phyloP scores from a whole-genome alignment of 2,888 invertebrate genomes.

The Rhingia campestris region DNA sequence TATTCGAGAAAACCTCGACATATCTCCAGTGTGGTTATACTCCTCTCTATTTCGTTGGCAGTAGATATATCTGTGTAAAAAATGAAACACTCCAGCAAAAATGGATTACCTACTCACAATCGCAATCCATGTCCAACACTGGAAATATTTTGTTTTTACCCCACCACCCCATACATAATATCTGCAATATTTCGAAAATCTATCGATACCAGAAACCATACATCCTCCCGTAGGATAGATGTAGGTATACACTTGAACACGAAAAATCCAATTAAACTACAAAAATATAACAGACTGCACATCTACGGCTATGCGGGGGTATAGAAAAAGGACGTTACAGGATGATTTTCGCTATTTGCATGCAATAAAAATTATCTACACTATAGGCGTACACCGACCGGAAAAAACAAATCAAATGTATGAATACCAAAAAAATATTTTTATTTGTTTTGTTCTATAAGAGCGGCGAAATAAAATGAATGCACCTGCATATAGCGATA shows the following conservation, averaged over 20 bases:
- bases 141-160: background rate
- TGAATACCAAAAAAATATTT: slow-evolving; percentile 14
- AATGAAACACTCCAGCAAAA: background rate
- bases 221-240: background rate
- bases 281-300: slow-evolving; percentile 28
- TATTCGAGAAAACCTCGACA: slow-evolving; percentile 3
- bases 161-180: background rate
- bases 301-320: background rate
- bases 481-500: background rate
- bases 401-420: slow-evolving; percentile 54
- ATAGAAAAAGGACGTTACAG: slow-evolving; percentile 19
- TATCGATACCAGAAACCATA: slow-evolving; percentile 18
- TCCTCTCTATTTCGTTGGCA: background rate
- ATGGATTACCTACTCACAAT: slow-evolving; percentile 8
- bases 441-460: background rate
- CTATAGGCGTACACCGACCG: slow-evolving; percentile 34
- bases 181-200: slow-evolving; percentile 33
- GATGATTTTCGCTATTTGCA: slow-evolving; percentile 63
- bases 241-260: slow-evolving; percentile 6
- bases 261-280: slow-evolving; percentile 59
- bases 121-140: slow-evolving; percentile 6
- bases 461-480: background rate
- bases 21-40: background rate
- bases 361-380: slow-evolving; percentile 69
- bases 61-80: background rate